Percentiles rank a stretch among this genome's conserved stretches.
Conservation (phyloP, 2,888 invertebrate genomes). For the Hirtodrosophila confusa region DNA sequence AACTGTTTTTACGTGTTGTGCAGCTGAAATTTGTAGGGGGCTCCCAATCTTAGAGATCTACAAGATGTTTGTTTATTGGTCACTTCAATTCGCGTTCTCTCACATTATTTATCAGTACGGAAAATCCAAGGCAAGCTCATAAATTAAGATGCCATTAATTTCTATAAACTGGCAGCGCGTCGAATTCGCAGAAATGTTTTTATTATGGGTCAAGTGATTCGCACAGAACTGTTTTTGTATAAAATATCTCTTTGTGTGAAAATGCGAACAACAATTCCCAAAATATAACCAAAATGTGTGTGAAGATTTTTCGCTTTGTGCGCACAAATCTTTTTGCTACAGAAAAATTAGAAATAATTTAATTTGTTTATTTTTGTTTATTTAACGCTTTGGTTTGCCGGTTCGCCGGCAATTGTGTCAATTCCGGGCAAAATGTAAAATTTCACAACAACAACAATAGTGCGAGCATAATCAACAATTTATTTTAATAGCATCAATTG, state of each 20-base stretch:
- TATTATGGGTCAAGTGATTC: slow-evolving; percentile 53
- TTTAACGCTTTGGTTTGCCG: slow-evolving; percentile 23
- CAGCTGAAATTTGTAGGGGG: no score
- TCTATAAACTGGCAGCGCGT: slow-evolving; percentile 32
- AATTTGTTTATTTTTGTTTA: slow-evolving; percentile 37
- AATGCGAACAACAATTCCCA: slow-evolving; percentile 29
- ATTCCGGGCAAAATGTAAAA: slow-evolving; percentile 31
- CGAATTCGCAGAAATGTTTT: slow-evolving; percentile 51
- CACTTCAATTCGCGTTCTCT: slow-evolving; percentile 30
- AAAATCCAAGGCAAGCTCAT: slow-evolving; percentile 46
- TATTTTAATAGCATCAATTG: slow-evolving; percentile 53
- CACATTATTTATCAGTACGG: slow-evolving; percentile 56
- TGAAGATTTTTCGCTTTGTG: slow-evolving; percentile 20
- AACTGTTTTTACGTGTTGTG: slow-evolving; percentile 25
- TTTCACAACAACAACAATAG: slow-evolving; percentile 22
- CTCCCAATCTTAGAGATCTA: slow-evolving; percentile 6
- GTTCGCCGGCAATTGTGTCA: slow-evolving; percentile 55
- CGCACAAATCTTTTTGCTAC: slow-evolving; percentile 17
- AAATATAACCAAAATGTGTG: slow-evolving; percentile 23
- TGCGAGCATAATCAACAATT: slow-evolving; percentile 46
- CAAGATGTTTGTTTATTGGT: slow-evolving; percentile 41
- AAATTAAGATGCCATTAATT: slow-evolving; percentile 60
- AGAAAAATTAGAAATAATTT: slow-evolving; percentile 32
- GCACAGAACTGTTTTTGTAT: slow-evolving; percentile 15
- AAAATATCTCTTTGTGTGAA: slow-evolving; percentile 37